Evolutionary conservation across 2,888 invertebrate species (phyloP).

Genomic region (Clostera curtula): DNA sequence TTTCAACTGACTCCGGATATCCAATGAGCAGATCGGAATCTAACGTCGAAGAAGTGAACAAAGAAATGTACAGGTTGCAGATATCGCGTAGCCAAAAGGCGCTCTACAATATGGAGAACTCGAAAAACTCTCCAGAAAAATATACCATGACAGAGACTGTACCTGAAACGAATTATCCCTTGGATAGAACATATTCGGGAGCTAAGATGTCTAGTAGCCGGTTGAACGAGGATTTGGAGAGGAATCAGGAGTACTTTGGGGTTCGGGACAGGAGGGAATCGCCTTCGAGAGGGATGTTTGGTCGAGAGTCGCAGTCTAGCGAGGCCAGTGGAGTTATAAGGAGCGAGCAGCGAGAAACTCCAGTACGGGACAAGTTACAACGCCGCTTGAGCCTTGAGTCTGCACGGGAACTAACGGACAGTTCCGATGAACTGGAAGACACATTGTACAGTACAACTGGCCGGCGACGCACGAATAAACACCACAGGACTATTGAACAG

Average conservation of each 20-base stretch:
- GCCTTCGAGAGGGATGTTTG: constrained; percentile 44
- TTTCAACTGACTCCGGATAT: constrained; percentile 61
- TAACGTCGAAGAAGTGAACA: constrained; percentile 70
- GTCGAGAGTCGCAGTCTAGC: constrained; percentile 53
- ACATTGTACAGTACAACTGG: constrained; percentile 73
- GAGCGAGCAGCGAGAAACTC: constrained; percentile 34
- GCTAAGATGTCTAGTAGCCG: constrained; percentile 64
- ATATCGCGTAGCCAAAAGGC: constrained; percentile 70
- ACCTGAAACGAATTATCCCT: constrained; percentile 62
- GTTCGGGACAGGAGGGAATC: constrained; percentile 50
- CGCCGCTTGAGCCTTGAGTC: constrained; percentile 82
- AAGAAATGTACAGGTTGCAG: constrained; percentile 69
- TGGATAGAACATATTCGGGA: constrained; percentile 63
- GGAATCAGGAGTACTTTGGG: constrained; percentile 57
- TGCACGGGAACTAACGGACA: constrained; percentile 81
- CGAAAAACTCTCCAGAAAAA: constrained; percentile 58
- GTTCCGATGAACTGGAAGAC: constrained; percentile 79
- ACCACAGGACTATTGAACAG: constrained; percentile 79
- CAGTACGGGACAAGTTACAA: constrained; percentile 63
- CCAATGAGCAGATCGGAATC: constrained; percentile 68
- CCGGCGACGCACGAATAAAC: constrained; percentile 67
- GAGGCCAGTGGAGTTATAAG: constrained; percentile 53
- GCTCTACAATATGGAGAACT: constrained; percentile 62
- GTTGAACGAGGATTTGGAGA: constrained; percentile 62
- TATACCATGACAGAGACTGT: constrained; percentile 49